Percentiles rank a stretch among this genome's conserved stretches.
These are phyloP conservation scores for Pangasius sanitwongsei DNA, from an alignment of 2,797 vertebrate species.

Conservation along the genomic window DNA sequence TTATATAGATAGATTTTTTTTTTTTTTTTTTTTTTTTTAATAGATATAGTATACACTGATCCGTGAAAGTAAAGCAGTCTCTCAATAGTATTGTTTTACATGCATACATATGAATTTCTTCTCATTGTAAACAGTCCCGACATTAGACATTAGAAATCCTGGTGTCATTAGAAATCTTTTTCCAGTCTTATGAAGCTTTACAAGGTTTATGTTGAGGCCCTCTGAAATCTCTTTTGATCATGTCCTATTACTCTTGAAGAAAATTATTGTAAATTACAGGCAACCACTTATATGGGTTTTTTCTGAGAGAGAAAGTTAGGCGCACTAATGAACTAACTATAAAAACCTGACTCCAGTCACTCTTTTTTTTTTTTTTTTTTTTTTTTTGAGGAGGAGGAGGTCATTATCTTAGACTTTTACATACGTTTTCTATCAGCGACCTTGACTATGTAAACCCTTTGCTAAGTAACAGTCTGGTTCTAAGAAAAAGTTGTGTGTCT, in stretches of 20 bases:
- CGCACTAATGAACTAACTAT: neutral
- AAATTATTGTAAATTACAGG: neutral
- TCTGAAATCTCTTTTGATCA: neutral
- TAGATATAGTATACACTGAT: neutral
- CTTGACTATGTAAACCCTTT: conserved; percentile 6
- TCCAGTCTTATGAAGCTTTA: neutral
- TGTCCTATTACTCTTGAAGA: neutral
- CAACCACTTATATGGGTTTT: neutral
- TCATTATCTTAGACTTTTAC: neutral
- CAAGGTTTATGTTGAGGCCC: neutral
- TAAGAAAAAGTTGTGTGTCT: neutral
- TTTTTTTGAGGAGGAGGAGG: too few relatives aligned
- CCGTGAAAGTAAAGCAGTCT: neutral
- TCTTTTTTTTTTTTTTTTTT: neutral
- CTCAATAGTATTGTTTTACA: neutral
- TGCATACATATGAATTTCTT: neutral
- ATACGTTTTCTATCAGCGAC: neutral
- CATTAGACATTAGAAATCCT: neutral
- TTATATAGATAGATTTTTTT: neutral
- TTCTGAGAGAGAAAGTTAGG: neutral
- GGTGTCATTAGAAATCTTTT: neutral
- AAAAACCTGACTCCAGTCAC: neutral
- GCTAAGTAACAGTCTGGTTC: neutral
- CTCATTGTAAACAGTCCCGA: neutral
- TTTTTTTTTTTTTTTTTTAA: too few relatives aligned